These are phyloP conservation scores for Spodoptera exigua DNA, from an alignment of 2,888 invertebrate species.

Conservation along the genomic window DNA sequence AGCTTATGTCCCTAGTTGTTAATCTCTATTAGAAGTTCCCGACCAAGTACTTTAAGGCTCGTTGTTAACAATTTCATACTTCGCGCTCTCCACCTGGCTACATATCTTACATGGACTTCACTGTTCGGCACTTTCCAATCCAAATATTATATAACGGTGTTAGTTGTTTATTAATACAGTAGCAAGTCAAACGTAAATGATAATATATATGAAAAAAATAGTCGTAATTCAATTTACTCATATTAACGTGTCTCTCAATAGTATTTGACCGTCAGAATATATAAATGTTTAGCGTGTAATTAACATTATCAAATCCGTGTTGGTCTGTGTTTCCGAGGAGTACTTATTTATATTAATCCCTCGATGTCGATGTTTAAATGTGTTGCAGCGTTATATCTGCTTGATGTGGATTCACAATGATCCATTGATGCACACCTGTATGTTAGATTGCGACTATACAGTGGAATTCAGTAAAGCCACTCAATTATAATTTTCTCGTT, in stretches of 20 bases:
- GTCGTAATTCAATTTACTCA: constrained; percentile 24
- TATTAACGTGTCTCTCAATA: constrained; percentile 32
- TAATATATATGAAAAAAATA: constrained; percentile 37
- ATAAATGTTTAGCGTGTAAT: constrained; percentile 30
- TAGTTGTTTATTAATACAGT: constrained; percentile 49
- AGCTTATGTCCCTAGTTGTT: constrained; percentile 87
- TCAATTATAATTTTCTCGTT: no score
- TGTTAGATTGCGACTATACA: constrained; percentile 7
- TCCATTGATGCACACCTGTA: constrained; percentile 1
- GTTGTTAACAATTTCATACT: constrained; percentile 73
- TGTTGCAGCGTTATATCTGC: constrained; percentile 37
- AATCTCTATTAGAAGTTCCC: constrained; percentile 86
- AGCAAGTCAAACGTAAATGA: constrained; percentile 38
- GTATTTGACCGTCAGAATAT: constrained; percentile 23
- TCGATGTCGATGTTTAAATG: constrained; percentile 29
- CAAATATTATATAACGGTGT: constrained; percentile 40
- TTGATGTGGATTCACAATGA: constrained; percentile 15
- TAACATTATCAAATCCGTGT: constrained; percentile 22
- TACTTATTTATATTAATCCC: constrained; percentile 7
- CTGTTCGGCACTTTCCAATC: constrained; percentile 45
- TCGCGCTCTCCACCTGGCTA: constrained; percentile 57
- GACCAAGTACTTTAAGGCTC: constrained; percentile 88
- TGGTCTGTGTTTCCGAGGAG: constrained; percentile 12
- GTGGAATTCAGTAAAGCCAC: no score
- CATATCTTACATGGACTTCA: constrained; percentile 44